Conservation (phyloP, 2,888 invertebrate species). For the Clostera curtula region DNA sequence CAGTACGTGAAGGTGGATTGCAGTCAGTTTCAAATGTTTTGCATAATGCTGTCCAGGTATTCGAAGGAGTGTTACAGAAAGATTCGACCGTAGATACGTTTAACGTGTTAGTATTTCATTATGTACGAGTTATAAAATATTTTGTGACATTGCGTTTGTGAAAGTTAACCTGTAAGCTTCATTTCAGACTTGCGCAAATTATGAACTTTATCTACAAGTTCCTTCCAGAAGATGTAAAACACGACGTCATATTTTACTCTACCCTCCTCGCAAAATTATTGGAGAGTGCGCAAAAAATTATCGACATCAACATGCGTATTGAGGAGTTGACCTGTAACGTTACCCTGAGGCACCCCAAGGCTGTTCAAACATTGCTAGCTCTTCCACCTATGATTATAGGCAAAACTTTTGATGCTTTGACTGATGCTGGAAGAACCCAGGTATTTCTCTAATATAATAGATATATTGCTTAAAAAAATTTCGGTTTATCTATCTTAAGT, state of each 20-base stretch:
- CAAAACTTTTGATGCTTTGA: constrained; percentile 55
- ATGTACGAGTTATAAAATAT: not conserved
- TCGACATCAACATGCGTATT: constrained; percentile 53
- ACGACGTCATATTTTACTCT: constrained; percentile 52
- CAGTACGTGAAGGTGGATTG: constrained; percentile 14
- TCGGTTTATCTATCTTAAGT: not conserved
- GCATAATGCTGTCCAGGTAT: constrained; percentile 29
- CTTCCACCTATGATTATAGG: constrained; percentile 41
- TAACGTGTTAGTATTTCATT: constrained; percentile 45
- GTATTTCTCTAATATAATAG: constrained; percentile 25
- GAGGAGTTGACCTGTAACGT: constrained; percentile 55
- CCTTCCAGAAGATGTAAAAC: constrained; percentile 40
- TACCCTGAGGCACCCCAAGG: constrained; percentile 50
- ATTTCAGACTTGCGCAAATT: constrained; percentile 48
- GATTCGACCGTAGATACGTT: constrained; percentile 37
- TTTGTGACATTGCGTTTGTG: not conserved
- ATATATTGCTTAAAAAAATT: not conserved
- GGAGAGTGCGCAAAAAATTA: constrained; percentile 46
- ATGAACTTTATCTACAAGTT: constrained; percentile 46
- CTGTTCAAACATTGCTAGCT: constrained; percentile 37
- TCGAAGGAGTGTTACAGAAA: constrained; percentile 25
- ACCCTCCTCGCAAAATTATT: constrained; percentile 56
- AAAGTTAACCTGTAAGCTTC: not conserved
- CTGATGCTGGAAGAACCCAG: constrained; percentile 60
- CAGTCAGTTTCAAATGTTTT: constrained; percentile 30